phyloP scores from a whole-genome alignment of 2,888 invertebrate genomes.

The Drepana falcataria region DNA sequence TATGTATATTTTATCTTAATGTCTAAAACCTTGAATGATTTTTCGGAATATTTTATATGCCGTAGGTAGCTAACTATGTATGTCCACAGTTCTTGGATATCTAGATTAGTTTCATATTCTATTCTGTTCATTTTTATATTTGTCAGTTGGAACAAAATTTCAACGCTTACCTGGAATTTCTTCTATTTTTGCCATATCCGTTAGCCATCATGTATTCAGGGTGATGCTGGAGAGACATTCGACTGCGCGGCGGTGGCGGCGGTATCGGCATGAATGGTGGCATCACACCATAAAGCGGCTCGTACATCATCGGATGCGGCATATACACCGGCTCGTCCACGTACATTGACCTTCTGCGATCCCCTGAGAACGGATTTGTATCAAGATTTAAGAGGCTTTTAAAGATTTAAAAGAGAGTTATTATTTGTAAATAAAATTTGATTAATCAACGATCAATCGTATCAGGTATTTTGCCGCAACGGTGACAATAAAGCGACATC shows the following conservation, averaged over 20 bases:
- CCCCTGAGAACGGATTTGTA: slow-evolving; percentile 36
- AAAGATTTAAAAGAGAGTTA: no score
- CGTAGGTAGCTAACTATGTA: no score
- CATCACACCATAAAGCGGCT: slow-evolving; percentile 56
- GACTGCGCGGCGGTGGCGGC: slow-evolving; percentile 48
- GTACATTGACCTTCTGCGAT: slow-evolving; percentile 63
- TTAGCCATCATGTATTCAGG: slow-evolving; percentile 59
- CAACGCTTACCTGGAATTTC: slow-evolving; percentile 55
- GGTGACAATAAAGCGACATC: no score
- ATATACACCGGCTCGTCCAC: slow-evolving; percentile 62
- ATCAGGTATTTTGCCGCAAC: no score
- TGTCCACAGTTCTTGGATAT: no score
- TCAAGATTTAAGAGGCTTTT: neutral
- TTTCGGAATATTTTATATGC: no score
- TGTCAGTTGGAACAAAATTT: neutral
- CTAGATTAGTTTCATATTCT: no score
- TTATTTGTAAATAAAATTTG: no score
- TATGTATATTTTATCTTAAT: no score
- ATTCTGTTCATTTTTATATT: no score
- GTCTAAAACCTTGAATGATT: no score
- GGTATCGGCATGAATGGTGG: slow-evolving; percentile 45
- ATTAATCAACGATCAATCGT: no score
- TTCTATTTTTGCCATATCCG: slow-evolving; percentile 49
- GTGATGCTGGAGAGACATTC: slow-evolving; percentile 60
- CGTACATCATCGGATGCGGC: slow-evolving; percentile 60